These are phyloP conservation scores for Tribolium madens DNA, from an alignment of 1,140 invertebrate genomes.

Conservation along the genomic window DNA sequence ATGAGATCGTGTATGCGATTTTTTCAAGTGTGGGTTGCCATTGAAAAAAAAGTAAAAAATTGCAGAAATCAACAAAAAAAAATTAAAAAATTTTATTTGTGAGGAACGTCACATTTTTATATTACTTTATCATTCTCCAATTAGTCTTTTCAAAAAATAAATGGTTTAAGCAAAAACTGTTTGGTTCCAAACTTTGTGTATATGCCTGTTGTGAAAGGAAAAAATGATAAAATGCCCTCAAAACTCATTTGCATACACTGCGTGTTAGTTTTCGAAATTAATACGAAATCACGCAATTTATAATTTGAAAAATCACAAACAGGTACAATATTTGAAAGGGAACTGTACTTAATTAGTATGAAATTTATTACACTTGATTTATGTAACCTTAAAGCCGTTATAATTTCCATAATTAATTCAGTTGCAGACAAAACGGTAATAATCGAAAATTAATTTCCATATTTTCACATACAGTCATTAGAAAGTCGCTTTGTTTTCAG, in stretches of 20 bases:
- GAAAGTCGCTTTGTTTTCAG: constrained; percentile 1
- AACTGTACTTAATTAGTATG: not conserved
- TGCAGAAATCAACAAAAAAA: too few relatives aligned
- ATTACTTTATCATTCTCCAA: too few relatives aligned
- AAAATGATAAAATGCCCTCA: not conserved
- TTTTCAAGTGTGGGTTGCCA: too few relatives aligned
- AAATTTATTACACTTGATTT: constrained; percentile 18
- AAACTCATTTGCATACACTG: constrained; percentile 3
- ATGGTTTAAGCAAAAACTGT: too few relatives aligned
- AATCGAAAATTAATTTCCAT: constrained; percentile 14
- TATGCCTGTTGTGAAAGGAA: too few relatives aligned
- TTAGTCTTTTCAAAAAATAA: too few relatives aligned
- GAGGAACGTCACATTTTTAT: too few relatives aligned
- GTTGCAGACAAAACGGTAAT: not conserved
- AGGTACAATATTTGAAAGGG: constrained; percentile 12
- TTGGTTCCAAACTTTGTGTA: too few relatives aligned
- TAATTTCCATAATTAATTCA: not conserved
- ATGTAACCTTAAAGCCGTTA: constrained; percentile 7
- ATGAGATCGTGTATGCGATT: too few relatives aligned
- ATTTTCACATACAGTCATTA: constrained; percentile 14
- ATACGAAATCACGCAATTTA: constrained; percentile 11
- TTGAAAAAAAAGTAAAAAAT: too few relatives aligned
- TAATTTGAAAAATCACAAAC: constrained; percentile 1
- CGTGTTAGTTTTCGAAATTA: not conserved
- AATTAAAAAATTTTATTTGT: too few relatives aligned